Evolutionary conservation across 2,797 vertebrate genomes (phyloP).

Genomic region (Sebastes steindachneri): DNA sequence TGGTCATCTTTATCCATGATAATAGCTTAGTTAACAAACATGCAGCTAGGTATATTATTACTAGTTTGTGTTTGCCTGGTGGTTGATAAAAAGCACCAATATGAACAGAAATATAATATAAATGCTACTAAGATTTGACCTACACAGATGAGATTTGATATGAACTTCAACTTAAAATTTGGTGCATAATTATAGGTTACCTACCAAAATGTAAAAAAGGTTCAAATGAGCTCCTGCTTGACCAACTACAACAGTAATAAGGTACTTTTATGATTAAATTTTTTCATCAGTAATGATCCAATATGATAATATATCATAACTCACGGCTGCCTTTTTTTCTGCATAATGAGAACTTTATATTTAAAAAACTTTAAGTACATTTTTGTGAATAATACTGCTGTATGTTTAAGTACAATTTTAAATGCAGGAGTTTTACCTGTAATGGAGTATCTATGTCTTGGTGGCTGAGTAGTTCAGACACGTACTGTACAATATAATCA

Average conservation of each 20-base stretch:
- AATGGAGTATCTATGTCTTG: not conserved
- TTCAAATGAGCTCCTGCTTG: not conserved
- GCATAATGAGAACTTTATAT: not conserved
- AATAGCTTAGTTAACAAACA: not conserved
- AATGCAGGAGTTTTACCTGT: not conserved
- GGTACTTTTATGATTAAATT: not conserved
- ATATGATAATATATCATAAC: not conserved
- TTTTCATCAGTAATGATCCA: not conserved
- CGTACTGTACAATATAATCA: not conserved
- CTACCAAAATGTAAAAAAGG: not conserved
- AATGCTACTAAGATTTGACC: not conserved
- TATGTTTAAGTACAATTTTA: not conserved
- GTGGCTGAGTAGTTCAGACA: not conserved
- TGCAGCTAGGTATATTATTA: not conserved
- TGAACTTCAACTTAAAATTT: not conserved
- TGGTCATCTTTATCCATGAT: not conserved
- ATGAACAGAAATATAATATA: not conserved
- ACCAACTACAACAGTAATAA: not conserved
- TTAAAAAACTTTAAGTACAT: not conserved
- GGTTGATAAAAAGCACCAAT: not conserved
- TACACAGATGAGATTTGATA: not conserved
- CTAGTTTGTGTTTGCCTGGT: not conserved
- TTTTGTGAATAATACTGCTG: not conserved
- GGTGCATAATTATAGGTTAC: not conserved
- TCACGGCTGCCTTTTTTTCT: not conserved